Evolutionary conservation across 2,888 invertebrate genomes (phyloP), one percentile per base, ranked within the genome.

Genomic region (Tenthredo livida): DNA sequence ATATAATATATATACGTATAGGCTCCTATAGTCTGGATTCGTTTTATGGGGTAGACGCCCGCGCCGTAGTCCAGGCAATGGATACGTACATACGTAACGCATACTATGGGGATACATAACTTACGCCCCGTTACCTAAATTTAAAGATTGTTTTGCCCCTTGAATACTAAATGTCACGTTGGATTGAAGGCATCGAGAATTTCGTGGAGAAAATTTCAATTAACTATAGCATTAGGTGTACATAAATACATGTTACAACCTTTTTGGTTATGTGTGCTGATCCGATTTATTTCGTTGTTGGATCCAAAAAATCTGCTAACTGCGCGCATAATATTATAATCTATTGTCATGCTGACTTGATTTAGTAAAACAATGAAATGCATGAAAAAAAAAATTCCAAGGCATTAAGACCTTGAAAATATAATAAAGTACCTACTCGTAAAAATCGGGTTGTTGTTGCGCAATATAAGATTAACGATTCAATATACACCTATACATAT

Each of bases 101-200:
- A 43, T 50, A 77, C 21, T 25, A 86, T 87, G 83, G 87, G 86
- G 88, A 88, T 88, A 89, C 89, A 90, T 91, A 90, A 91, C 89
- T 91, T 88, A 91, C 90, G 88, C 90, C 88, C 89, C 89, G 89
- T 85, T 89, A 87, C 86, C 84, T 87, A 85, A 86, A 88, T 85
- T 87, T 85, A 86, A 85, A 87, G 80, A 85, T 67, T 83, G 67
- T 83, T 83, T 83, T 67, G 83, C 83, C 83, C 67, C 43, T 83
- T 67, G 83, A 83, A 83, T 83, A 83, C 83, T n/a, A 65, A 83
- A 40, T 83, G 21, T 83, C 21, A 70, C 67, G 17, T 7, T 43
- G 67, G 15, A 67, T 67, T 67, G 67, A 67, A 47, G 5, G 43
- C 37, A 83, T 83, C 83, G 67, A 67, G 47, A 17, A 70, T 33